These are phyloP conservation scores for Margarornis squamiger DNA, from an alignment of 2,797 vertebrate species.

Conservation along the genomic window DNA sequence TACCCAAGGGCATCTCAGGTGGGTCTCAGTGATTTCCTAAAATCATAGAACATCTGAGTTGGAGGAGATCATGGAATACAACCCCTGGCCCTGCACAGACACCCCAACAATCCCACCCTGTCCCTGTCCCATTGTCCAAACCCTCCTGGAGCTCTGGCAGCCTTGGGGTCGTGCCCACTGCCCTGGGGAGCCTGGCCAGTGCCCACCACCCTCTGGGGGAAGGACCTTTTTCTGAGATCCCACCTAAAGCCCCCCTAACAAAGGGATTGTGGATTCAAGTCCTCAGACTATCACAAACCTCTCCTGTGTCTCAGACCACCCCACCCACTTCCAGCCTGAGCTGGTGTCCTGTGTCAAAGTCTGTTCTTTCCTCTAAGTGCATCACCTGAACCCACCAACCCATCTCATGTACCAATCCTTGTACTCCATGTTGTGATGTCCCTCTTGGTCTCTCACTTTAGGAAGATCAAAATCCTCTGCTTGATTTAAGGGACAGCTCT, in stretches of 20 bases:
- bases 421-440: fast-evolving
- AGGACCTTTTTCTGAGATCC: background rate
- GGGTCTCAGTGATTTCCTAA: background rate
- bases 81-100: background rate
- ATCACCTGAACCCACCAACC: background rate
- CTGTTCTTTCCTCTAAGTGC: background rate
- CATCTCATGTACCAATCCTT: fast-evolving
- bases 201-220: background rate
- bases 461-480: background rate
- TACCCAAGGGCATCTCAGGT: background rate
- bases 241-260: background rate
- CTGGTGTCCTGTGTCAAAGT: background rate
- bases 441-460: background rate
- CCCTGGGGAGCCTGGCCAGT: fast-evolving
- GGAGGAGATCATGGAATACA: no score
- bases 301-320: background rate
- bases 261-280: background rate
- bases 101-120: fast-evolving
- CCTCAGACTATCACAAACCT: background rate
- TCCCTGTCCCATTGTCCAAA: background rate
- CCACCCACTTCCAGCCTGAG: background rate
- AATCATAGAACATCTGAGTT: background rate
- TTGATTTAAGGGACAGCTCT: background rate
- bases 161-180: background rate
- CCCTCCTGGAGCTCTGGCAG: fast-evolving